These are phyloP conservation scores for Drosophila austrosaltans DNA, from an alignment of 2,888 invertebrate genomes.

Conservation along the genomic window DNA sequence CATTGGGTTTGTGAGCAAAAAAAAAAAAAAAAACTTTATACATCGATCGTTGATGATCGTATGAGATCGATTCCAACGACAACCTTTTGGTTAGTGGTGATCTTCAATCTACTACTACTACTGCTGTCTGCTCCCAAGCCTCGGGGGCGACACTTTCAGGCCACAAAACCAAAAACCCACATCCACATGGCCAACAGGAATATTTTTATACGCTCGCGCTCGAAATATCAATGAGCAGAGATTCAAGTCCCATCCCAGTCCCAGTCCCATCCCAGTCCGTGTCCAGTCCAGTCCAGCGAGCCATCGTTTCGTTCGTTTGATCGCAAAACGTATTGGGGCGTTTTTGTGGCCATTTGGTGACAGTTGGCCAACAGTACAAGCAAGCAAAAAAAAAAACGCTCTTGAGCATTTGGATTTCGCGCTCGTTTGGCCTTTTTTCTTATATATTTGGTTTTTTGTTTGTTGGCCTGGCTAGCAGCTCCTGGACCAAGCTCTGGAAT, in stretches of 20 bases:
- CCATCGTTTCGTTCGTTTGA: slow-evolving; percentile 16
- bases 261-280: slow-evolving; percentile 4
- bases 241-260: background rate
- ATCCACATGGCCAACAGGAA: slow-evolving; percentile 80
- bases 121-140: slow-evolving; percentile 54
- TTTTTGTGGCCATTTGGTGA: slow-evolving; percentile 59
- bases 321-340: slow-evolving; percentile 34
- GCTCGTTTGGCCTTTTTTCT: slow-evolving; percentile 61
- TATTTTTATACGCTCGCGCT: slow-evolving; percentile 84
- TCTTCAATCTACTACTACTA: slow-evolving; percentile 47
- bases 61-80: slow-evolving; percentile 35
- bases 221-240: slow-evolving; percentile 83
- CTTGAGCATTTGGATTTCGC: slow-evolving; percentile 74
- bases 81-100: slow-evolving; percentile 30
- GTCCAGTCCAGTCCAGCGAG: background rate
- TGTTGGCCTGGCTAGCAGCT: slow-evolving; percentile 26
- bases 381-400: slow-evolving; percentile 61
- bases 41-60: slow-evolving; percentile 41
- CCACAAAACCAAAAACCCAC: slow-evolving; percentile 51
- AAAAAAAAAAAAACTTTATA: slow-evolving; percentile 29
- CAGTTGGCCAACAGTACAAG: slow-evolving; percentile 19
- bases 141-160: slow-evolving; percentile 78
- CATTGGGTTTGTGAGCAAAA: slow-evolving; percentile 24
- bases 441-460: slow-evolving; percentile 8
- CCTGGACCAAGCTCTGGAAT: slow-evolving; percentile 34